Conservation (phyloP, 2,113 vertebrate species). For the Butorides virescens region DNA sequence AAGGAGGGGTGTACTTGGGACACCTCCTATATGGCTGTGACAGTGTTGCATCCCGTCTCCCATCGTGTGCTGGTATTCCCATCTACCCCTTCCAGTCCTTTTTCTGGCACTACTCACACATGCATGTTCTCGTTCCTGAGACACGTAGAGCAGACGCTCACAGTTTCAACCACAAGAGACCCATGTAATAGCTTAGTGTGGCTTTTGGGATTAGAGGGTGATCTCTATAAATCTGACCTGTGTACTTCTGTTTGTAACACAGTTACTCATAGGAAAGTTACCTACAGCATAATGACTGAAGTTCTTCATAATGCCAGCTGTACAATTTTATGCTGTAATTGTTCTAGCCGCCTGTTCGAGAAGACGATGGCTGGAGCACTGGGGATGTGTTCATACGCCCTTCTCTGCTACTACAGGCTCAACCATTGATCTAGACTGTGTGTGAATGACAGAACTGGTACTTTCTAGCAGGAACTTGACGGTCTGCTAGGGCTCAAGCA, state of each 20-base stretch:
- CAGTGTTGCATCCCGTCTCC: not conserved
- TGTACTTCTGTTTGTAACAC: not conserved
- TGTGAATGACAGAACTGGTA: not conserved
- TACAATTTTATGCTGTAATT: not conserved
- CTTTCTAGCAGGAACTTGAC: not conserved
- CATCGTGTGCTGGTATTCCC: not conserved
- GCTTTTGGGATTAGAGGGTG: not conserved
- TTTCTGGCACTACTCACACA: not conserved
- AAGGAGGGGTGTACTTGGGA: not conserved
- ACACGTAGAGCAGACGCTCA: not conserved
- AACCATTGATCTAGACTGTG: not conserved
- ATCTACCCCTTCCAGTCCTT: not conserved
- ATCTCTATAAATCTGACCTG: not conserved
- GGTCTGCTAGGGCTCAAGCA: not conserved
- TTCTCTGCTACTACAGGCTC: not conserved
- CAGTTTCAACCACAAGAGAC: not conserved
- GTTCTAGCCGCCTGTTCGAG: not conserved
- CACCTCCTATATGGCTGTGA: not conserved
- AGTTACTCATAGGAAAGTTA: not conserved
- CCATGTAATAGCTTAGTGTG: not conserved
- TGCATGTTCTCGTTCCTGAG: not conserved
- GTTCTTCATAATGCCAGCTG: not conserved
- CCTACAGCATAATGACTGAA: not conserved
- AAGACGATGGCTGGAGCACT: not conserved
- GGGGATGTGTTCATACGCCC: rapidly evolving